Base-by-base conservation (phyloP, 2,113 vertebrate species). In the Cavia porcellus region DNA sequence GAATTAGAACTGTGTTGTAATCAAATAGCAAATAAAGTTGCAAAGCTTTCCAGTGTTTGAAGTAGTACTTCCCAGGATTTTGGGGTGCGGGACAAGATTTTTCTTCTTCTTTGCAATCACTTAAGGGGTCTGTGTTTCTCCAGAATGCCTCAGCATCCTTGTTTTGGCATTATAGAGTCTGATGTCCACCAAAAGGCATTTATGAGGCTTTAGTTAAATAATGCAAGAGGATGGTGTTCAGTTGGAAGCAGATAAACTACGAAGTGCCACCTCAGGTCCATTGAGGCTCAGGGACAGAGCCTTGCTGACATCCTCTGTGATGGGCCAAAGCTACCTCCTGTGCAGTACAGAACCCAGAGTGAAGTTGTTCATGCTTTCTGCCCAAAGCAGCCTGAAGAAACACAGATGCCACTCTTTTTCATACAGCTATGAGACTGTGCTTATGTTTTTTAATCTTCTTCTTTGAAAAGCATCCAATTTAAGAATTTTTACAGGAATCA, bases 381-480 rank as follows among this genome's bases (percentile, higher is more conserved):
- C 74, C 94, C 30, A 0, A 90, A 95, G 68, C 77, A n/a, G 72
- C 89, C 96, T 89, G 95, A 93, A 96, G 79, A 75, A 95, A 90
- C 90, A 92, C 90, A 98, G 98, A 98, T 92, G 77, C 61, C 72
- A 47, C 79, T 95, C 64, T 50, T 93, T 95, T 97, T 88, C 84
- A 93, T 85, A 93, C 97, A 98, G 98, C 97, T 98, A 97, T 85
- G 85, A 93, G 97, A 86, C 82, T 94, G 66, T 42, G 89, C 97
- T 94, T 88, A n/a, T 45, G n/a, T 82, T 84, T 97, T 91, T 88
- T 95, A 95, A 97, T 96, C 90, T 97, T 57, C n/a, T 52, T 92
- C 96, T 98, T 86, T 96, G 92, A 98, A 98, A 98, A 98, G 6
- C 59, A 96, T 92, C 93, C 97, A 98, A 96, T 97, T 98, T 97